Evolutionary conservation across 2,888 invertebrate genomes (phyloP).

Genomic region (Sialis fuliginosa): DNA sequence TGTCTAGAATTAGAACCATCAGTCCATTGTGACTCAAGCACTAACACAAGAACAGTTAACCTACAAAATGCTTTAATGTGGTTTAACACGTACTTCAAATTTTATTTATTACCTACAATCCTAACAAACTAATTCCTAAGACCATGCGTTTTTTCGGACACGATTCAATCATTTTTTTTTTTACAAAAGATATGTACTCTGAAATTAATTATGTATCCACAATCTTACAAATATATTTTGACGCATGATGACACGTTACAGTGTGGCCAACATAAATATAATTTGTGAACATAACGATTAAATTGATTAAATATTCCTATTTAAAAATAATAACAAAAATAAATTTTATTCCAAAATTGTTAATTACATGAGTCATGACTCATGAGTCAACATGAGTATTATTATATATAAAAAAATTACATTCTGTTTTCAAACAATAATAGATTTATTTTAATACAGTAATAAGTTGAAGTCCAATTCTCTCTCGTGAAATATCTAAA

Average conservation of each 20-base stretch:
- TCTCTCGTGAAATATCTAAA: conserved; percentile 34
- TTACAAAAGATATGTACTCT: no score
- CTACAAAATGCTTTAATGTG: conserved; percentile 28
- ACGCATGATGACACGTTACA: no score
- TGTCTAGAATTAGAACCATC: conserved; percentile 32
- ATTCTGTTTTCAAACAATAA: no score
- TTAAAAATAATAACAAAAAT: no score
- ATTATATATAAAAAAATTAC: no score
- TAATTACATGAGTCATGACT: no score
- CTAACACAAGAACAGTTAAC: conserved; percentile 61
- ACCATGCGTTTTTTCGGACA: conserved; percentile 74
- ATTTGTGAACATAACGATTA: no score
- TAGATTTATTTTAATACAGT: background rate
- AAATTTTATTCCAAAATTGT: no score
- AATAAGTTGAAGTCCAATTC: conserved; percentile 24
- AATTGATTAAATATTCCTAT: no score
- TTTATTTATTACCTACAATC: conserved; percentile 38
- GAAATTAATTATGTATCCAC: background rate
- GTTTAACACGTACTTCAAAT: conserved; percentile 3
- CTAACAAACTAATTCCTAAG: conserved; percentile 54
- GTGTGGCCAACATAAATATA: no score
- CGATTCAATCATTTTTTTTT: conserved; percentile 55
- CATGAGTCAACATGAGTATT: no score
- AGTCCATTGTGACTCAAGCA: conserved; percentile 63
- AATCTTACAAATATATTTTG: background rate